phyloP scores from a whole-genome alignment of 2,797 vertebrate genomes.

The Enteromius radiatus region DNA sequence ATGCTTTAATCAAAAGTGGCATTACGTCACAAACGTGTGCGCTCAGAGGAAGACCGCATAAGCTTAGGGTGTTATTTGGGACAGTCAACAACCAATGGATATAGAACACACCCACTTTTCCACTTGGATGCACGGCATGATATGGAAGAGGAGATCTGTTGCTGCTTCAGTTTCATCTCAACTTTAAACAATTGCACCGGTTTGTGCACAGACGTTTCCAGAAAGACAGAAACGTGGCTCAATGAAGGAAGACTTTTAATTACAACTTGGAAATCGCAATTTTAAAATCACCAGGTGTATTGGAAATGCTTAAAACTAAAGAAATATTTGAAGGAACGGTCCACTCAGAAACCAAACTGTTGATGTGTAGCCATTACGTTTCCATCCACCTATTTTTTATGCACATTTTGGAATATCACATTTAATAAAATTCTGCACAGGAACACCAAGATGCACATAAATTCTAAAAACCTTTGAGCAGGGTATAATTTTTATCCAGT shows the following conservation, averaged over 20 bases:
- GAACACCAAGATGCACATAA: too few species aligned
- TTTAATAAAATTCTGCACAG: too few species aligned
- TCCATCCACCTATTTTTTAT: too few species aligned
- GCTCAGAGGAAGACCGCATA: background rate
- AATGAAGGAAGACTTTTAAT: too few species aligned
- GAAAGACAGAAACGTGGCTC: background rate
- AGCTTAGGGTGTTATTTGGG: background rate
- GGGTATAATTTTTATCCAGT: too few species aligned
- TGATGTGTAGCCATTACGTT: too few species aligned
- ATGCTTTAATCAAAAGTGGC: background rate
- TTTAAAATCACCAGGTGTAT: background rate
- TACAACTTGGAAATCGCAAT: background rate
- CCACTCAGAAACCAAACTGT: too few species aligned
- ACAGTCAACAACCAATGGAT: background rate
- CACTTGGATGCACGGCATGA: background rate
- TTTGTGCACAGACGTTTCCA: background rate
- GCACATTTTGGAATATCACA: too few species aligned
- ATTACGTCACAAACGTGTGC: background rate
- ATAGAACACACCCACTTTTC: background rate
- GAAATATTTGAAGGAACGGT: too few species aligned
- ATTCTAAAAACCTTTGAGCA: too few species aligned
- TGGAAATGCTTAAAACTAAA: too few species aligned
- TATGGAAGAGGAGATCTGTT: background rate
- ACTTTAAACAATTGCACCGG: background rate
- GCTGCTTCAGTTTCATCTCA: background rate